These are phyloP conservation scores for Mactromeris polynyma DNA, from an alignment of 2,888 invertebrate species.

Conservation along the genomic window DNA sequence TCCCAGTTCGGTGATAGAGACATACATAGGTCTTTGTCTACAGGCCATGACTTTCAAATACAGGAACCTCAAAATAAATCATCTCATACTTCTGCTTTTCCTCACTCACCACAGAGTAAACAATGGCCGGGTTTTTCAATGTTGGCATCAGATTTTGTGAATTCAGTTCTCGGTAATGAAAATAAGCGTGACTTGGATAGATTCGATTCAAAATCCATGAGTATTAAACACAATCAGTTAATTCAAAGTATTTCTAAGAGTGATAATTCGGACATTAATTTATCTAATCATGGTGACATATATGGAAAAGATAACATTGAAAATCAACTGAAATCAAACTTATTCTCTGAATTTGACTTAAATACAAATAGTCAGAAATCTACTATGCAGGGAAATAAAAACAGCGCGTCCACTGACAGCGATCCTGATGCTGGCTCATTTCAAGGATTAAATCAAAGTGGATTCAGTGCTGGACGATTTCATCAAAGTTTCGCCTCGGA, in stretches of 20 bases:
- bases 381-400: slow-evolving; percentile 4
- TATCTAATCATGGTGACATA: background rate
- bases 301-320: slow-evolving; percentile 54
- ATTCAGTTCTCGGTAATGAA: slow-evolving; percentile 42
- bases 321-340: slow-evolving; percentile 50
- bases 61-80: background rate
- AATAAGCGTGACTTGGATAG: background rate
- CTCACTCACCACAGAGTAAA: slow-evolving; percentile 36
- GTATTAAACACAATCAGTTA: background rate
- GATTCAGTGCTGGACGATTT: slow-evolving; percentile 15
- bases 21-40: background rate
- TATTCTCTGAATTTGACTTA: slow-evolving; percentile 56
- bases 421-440: slow-evolving; percentile 23
- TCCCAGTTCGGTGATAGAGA: background rate
- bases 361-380: slow-evolving; percentile 35
- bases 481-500: slow-evolving; percentile 32
- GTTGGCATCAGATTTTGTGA: slow-evolving; percentile 49
- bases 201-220: slow-evolving; percentile 9
- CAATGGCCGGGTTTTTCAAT: slow-evolving; percentile 57
- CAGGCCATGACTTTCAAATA: slow-evolving; percentile 13
- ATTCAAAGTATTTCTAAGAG: slow-evolving; percentile 26
- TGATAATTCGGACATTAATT: background rate
- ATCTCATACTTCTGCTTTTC: background rate
- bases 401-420: background rate
- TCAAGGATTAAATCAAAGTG: slow-evolving; percentile 39